These are phyloP conservation scores for Corynorhinus townsendii DNA, from an alignment of 2,113 vertebrate species.

Conservation along the genomic window DNA sequence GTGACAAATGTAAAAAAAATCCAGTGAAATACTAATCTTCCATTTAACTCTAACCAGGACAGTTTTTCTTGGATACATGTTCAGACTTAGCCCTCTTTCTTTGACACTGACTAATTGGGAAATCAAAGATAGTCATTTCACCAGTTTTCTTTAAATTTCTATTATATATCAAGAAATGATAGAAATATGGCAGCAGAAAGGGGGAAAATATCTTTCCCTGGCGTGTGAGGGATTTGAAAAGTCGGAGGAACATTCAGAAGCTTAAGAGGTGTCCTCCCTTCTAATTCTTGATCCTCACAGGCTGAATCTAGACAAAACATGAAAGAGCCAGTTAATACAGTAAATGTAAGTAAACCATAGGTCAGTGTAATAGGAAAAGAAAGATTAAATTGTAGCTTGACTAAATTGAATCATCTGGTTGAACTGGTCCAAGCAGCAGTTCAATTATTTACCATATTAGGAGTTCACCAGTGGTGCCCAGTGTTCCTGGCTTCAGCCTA, in stretches of 20 bases:
- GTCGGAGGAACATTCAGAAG: not conserved
- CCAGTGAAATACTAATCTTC: not conserved
- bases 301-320: not conserved
- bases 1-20: not conserved
- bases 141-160: not conserved
- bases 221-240: not conserved
- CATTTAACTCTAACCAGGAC: not conserved
- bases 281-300: not conserved
- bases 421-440: not conserved
- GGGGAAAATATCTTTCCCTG: not conserved
- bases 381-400: not conserved
- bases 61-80: not conserved
- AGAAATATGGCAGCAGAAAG: not conserved
- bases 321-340: not conserved
- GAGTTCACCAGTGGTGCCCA: not conserved
- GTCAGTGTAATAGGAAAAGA: slow-evolving; percentile 1
- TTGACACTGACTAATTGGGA: not conserved
- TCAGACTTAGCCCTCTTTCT: not conserved
- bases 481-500: not conserved
- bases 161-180: not conserved
- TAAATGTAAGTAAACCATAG: not conserved
- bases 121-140: not conserved
- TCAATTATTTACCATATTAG: not conserved
- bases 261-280: not conserved
- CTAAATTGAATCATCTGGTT: not conserved